Percentiles rank a stretch among this genome's conserved stretches.
Conservation (phyloP, 2,113 vertebrate genomes). For the Crotalus tigris region DNA sequence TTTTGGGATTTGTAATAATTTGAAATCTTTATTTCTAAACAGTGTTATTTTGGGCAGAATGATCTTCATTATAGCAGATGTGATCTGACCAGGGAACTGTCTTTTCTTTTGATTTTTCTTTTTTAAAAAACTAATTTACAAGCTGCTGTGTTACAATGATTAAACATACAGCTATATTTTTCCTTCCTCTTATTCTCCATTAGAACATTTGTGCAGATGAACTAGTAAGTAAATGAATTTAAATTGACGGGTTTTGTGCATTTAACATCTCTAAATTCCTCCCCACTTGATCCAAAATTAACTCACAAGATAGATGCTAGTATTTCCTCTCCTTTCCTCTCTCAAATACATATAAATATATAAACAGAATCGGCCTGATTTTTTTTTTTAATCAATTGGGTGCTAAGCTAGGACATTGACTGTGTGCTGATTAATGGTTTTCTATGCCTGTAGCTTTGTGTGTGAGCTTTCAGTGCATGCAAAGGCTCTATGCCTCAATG, state of each 20-base stretch:
- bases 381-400: neutral
- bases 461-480: neutral
- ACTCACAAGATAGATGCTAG: neutral
- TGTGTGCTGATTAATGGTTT: neutral
- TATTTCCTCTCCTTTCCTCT: neutral
- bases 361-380: neutral
- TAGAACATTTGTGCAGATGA: neutral
- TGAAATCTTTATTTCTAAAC: neutral
- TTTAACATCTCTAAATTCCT: neutral
- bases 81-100: neutral
- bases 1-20: neutral
- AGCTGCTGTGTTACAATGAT: neutral
- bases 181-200: neutral
- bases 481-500: neutral
- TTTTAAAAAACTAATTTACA: neutral
- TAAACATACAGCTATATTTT: neutral
- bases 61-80: neutral
- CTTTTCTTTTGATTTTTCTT: neutral
- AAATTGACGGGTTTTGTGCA: neutral
- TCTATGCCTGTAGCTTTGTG: constrained; percentile 2
- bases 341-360: neutral
- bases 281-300: neutral
- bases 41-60: neutral
- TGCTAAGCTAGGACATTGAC: neutral
- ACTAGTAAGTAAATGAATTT: neutral